Evolutionary conservation across 2,888 invertebrate species (phyloP).

Genomic region (Sesamia inferens): DNA sequence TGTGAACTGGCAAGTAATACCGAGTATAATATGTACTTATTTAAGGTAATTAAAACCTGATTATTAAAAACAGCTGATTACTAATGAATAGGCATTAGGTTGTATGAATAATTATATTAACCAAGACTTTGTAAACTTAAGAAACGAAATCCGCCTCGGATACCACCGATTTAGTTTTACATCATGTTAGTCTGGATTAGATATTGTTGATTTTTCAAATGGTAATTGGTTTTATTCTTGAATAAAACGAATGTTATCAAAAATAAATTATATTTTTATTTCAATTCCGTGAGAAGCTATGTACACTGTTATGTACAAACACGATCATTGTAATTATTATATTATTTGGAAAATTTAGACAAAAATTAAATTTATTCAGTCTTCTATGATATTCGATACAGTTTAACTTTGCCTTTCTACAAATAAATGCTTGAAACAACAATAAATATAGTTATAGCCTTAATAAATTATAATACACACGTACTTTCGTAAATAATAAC

Average conservation of each 20-base stretch:
- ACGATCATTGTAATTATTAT: slow-evolving; percentile 73
- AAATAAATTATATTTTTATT: slow-evolving; percentile 87
- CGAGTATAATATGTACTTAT: background rate
- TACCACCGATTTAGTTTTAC: slow-evolving; percentile 62
- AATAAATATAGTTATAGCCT: slow-evolving; percentile 27
- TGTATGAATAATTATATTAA: slow-evolving; percentile 24
- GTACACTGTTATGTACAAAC: slow-evolving; percentile 77
- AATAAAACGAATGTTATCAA: slow-evolving; percentile 80
- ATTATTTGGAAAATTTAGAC: slow-evolving; percentile 72
- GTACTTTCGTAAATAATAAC: slow-evolving; percentile 29
- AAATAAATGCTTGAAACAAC: slow-evolving; percentile 55
- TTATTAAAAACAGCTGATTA: slow-evolving; percentile 24
- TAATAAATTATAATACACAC: slow-evolving; percentile 30
- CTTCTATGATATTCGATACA: slow-evolving; percentile 85
- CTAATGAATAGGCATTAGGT: slow-evolving; percentile 23
- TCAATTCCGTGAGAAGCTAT: slow-evolving; percentile 77
- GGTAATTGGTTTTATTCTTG: slow-evolving; percentile 60
- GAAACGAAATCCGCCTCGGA: slow-evolving; percentile 54
- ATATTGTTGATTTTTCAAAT: slow-evolving; percentile 59
- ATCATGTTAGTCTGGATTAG: slow-evolving; percentile 58
- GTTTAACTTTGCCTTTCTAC: slow-evolving; percentile 76
- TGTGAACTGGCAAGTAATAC: background rate
- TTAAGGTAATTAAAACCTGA: slow-evolving; percentile 9
- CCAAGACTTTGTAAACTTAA: slow-evolving; percentile 34
- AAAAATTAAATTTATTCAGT: slow-evolving; percentile 85